phyloP scores from a whole-genome alignment of 1,140 invertebrate genomes.

The Drosophila pandora region DNA sequence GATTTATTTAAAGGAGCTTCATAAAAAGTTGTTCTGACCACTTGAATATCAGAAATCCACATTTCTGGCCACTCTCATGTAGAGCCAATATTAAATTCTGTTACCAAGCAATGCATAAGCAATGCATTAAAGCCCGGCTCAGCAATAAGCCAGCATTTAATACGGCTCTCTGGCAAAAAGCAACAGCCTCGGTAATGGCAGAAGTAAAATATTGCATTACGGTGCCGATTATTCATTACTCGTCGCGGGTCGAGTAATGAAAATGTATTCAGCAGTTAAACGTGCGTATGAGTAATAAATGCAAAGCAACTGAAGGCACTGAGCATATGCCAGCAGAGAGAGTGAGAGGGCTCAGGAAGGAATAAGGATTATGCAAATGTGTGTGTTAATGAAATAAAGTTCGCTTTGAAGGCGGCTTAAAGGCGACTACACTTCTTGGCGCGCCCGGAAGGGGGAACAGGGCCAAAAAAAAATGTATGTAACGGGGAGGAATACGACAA shows the following conservation, averaged over 20 bases:
- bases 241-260: conserved; percentile 68
- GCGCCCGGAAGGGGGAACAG: not conserved
- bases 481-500: conserved; percentile 38
- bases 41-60: too few relatives aligned
- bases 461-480: conserved; percentile 10
- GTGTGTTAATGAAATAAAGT: conserved; percentile 79
- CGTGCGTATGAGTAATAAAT: conserved; percentile 81
- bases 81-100: conserved; percentile 17
- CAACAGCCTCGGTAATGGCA: conserved; percentile 16
- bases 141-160: conserved; percentile 33
- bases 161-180: conserved; percentile 10
- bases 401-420: conserved; percentile 72
- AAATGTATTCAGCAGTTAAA: conserved; percentile 79
- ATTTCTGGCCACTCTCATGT: too few relatives aligned
- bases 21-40: too few relatives aligned
- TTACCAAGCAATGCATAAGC: too few relatives aligned
- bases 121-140: conserved; percentile 5
- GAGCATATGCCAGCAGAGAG: conserved; percentile 22
- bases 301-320: conserved; percentile 42
- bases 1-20: too few relatives aligned
- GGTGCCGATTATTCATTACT: conserved; percentile 73
- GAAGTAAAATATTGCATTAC: conserved; percentile 57
- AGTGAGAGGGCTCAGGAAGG: conserved; percentile 7
- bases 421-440: conserved; percentile 32
- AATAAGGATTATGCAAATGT: conserved; percentile 72